Base-by-base conservation (phyloP, 2,888 invertebrate genomes). In the Trissolcus brochymenae region DNA sequence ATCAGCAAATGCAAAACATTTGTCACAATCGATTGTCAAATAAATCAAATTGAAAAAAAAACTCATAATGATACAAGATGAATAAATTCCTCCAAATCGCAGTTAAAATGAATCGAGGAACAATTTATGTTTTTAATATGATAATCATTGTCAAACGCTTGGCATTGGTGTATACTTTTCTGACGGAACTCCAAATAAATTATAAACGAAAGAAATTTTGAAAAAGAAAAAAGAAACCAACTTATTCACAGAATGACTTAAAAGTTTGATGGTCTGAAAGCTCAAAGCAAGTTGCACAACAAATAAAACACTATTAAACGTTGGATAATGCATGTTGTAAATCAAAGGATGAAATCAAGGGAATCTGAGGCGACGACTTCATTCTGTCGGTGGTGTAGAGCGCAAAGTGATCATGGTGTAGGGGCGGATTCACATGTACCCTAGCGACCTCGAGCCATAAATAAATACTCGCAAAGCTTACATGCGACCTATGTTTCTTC, bases 371-470 rank as follows among this genome's bases (percentile, higher is more conserved):
- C 64, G 81, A 85, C 83, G 81, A 84, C 83, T 87, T 86, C 82
- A 87, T 87, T 83, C 80, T 81, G 83, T 83, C 82, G 84, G 83
- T 84, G 84, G 84, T 82, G 80, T 78, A 79, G 78, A 78, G 83
- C 79, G 84, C 81, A 82, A 86, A 82, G 82, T 83, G 82, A 76
- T 81, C 78, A 80, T 66, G 82, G 80, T 84, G 82, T 83, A 81
- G 84, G 85, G 87, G 88, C 87, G 88, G 85, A 84, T 82, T 85
- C 80, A 80, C 81, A 82, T 83, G 84, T 85, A 88, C 86, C 85
- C 85, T 79, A 79, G 79, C 87, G 86, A 88, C 87, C 88, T 87
- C 83, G 82, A 84, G 86, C 88, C 88, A 89, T 89, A 89, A 89
- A 89, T 89, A 89, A 89, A 87, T 87, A 85, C 85, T 85, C 81